Base-by-base conservation (phyloP, 2,888 invertebrate species). In the Neoitamus cyanurus region DNA sequence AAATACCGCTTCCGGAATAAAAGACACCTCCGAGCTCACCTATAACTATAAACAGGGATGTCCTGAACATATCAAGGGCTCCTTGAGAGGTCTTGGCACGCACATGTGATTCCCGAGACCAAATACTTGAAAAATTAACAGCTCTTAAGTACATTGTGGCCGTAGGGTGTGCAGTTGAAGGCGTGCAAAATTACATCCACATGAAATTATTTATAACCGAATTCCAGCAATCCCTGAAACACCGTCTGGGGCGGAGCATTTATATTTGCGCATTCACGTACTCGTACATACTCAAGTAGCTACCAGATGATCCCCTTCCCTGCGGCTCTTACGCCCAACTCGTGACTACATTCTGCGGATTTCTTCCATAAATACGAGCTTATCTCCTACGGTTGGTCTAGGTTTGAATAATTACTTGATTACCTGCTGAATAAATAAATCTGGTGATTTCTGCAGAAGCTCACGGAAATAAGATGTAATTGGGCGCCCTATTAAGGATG, bases 381-480 rank as follows among this genome's bases (percentile, higher is more conserved):
- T 58, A 48, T 25, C 25, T 58, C 9, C 25, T 7, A 9, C 25
- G 20, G 48, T 0, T 58, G 15, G 25, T 25, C 25, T 58, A 58
- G 58, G 58, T 58, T 58, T 58, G 58, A 58, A 58, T 58, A 58
- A 58, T 58, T 58, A 58, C 58, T 58, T 58, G 58, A 58, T 20
- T 58, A 58, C 58, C 58, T 58, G 58, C 58, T 58, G 58, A 58
- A 58, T 58, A 58, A 58, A 58, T 58, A 58, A 58, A 25, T 58
- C 58, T 6, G 58, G 3, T 9, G 58, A 58, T 58, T 58, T 58
- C 58, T 58, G 7, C 25, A 58, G 3, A 20, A 58, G 9, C 58
- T 58, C 20, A 58, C 58, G 11, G 2, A 58, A 58, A 58, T 58
- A 58, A 20, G 58, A 25, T 25, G 58, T 58, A 58, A 58, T 58